Conservation (phyloP, 2,113 vertebrate species). For the Nipponia nippon region DNA sequence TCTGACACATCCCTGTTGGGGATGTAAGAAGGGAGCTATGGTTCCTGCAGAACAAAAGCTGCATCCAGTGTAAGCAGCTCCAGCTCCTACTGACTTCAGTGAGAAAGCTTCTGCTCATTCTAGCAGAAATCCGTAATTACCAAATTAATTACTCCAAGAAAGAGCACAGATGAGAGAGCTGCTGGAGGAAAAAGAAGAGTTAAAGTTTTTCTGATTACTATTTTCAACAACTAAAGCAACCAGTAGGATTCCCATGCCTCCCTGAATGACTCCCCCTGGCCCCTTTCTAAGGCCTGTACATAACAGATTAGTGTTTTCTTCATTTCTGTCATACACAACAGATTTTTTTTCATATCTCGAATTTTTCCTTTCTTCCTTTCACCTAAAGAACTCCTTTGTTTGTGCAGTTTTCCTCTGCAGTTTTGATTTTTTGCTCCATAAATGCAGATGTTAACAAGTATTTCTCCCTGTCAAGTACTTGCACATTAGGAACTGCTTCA, state of each 20-base stretch:
- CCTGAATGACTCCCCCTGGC: not conserved
- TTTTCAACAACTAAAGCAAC: not conserved
- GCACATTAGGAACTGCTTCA: not conserved
- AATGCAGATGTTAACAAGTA: not conserved
- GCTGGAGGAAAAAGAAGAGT: not conserved
- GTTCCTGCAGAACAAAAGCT: not conserved
- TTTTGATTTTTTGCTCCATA: not conserved
- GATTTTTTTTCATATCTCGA: not conserved
- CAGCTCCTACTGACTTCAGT: not conserved
- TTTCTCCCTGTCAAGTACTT: not conserved
- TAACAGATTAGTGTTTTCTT: not conserved
- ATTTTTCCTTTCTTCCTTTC: not conserved
- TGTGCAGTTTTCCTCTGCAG: not conserved
- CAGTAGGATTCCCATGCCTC: not conserved
- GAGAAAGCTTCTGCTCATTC: not conserved
- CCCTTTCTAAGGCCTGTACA: not conserved
- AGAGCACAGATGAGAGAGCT: not conserved
- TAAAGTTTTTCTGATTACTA: not conserved
- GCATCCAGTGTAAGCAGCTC: not conserved
- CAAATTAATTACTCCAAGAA: not conserved
- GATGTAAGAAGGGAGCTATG: not conserved
- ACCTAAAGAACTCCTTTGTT: not conserved
- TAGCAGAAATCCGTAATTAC: not conserved
- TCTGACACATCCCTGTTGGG: not conserved
- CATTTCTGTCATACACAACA: not conserved